Percentiles rank a stretch among this genome's conserved stretches.
phyloP scores from a whole-genome alignment of 2,113 vertebrate species.

The Paralichthys olivaceus region DNA sequence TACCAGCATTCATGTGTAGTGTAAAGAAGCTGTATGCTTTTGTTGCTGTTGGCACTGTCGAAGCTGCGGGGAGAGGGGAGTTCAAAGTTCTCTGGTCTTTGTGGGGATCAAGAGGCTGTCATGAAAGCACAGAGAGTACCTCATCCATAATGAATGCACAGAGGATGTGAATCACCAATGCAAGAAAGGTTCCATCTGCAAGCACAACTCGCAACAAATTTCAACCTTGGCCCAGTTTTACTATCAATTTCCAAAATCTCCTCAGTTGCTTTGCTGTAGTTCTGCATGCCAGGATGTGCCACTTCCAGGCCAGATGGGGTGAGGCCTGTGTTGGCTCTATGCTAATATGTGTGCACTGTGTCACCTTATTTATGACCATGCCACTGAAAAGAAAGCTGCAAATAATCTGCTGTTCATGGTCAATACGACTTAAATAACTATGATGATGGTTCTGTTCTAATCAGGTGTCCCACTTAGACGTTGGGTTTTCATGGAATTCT shows the following conservation, averaged over 20 bases:
- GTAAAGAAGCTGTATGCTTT: constrained; percentile 40
- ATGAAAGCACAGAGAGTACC: constrained; percentile 58
- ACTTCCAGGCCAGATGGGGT: neutral
- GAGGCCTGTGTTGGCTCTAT: neutral
- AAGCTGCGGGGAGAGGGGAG: constrained; percentile 40
- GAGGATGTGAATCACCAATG: constrained; percentile 52
- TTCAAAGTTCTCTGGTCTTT: constrained; percentile 64
- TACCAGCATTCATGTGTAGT: constrained; percentile 3
- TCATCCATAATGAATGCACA: constrained; percentile 67
- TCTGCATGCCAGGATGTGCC: neutral
- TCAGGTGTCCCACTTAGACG: neutral
- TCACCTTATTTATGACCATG: neutral
- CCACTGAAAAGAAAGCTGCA: neutral
- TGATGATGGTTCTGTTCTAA: neutral
- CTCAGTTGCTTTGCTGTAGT: neutral
- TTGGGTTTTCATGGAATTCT: neutral
- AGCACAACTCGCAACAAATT: constrained; percentile 22
- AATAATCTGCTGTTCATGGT: neutral
- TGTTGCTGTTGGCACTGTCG: constrained; percentile 43
- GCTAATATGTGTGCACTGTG: neutral
- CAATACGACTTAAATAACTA: neutral
- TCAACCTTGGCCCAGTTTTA: constrained; percentile 23
- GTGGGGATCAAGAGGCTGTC: constrained; percentile 58
- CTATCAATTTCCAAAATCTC: constrained; percentile 8
- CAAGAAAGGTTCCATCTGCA: constrained; percentile 45